Percentiles rank a stretch among this genome's conserved stretches.
These are phyloP conservation scores for Steinernema khuongi DNA, from an alignment of 1,140 invertebrate species.

Conservation along the genomic window DNA sequence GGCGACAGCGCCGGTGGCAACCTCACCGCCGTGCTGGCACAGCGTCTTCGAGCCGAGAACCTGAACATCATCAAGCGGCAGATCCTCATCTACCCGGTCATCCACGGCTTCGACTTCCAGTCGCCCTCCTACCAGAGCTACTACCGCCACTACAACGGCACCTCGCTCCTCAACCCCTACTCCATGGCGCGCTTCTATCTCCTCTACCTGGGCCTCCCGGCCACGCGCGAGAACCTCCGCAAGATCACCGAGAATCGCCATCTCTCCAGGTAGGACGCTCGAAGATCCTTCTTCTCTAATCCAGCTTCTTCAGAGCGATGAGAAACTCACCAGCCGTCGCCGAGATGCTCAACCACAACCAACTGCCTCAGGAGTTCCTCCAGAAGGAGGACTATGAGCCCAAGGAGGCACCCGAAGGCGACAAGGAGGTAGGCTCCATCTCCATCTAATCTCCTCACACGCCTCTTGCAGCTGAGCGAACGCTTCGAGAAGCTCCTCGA, in stretches of 20 bases:
- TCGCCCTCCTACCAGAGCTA: slow-evolving; percentile 33
- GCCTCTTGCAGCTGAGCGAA: not conserved
- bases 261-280: not conserved
- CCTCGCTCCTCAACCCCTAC: slow-evolving; percentile 36
- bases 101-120: slow-evolving; percentile 37
- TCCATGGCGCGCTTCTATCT: slow-evolving; percentile 37
- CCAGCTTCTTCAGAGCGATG: not conserved
- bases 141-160: slow-evolving; percentile 24
- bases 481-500: slow-evolving; percentile 10
- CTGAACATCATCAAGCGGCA: slow-evolving; percentile 17
- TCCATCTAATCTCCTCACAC: not conserved
- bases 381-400: not conserved
- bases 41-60: slow-evolving; percentile 24
- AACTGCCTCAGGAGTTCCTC: not conserved
- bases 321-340: not conserved
- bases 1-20: slow-evolving; percentile 41
- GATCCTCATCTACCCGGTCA: slow-evolving; percentile 38
- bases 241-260: slow-evolving; percentile 30
- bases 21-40: slow-evolving; percentile 31
- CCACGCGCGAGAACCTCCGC: slow-evolving; percentile 11
- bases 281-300: not conserved
- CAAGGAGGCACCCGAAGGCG: not conserved
- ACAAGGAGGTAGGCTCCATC: not conserved
- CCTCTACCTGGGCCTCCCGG: slow-evolving; percentile 34
- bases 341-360: not conserved